Conservation (phyloP, 2,888 invertebrate species). For the Gasteruption jaculator region DNA sequence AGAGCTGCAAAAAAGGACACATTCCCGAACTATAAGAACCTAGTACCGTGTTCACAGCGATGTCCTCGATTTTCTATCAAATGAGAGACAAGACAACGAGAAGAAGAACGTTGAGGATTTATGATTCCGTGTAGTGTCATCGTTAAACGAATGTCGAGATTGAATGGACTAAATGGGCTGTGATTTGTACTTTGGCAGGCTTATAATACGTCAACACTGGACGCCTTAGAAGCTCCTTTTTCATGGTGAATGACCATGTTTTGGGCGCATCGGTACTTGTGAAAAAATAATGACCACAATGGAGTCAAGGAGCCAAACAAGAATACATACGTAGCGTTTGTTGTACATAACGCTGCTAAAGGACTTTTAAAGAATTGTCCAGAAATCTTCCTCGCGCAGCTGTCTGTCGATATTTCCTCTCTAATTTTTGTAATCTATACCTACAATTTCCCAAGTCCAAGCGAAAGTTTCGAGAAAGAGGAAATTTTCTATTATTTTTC, state of each 20-base stretch:
- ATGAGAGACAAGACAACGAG: neutral
- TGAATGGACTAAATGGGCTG: slow-evolving; percentile 48
- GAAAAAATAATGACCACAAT: slow-evolving; percentile 38
- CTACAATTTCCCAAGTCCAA: neutral
- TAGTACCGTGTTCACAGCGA: too few relatives aligned
- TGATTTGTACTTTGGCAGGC: slow-evolving; percentile 46
- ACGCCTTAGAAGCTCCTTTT: slow-evolving; percentile 17
- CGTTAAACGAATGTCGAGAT: slow-evolving; percentile 40
- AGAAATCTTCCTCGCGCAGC: too few relatives aligned
- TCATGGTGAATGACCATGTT: slow-evolving; percentile 39
- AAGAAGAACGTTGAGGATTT: slow-evolving; percentile 32
- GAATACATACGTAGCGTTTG: slow-evolving; percentile 19
- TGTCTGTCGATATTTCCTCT: slow-evolving; percentile 16
- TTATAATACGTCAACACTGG: slow-evolving; percentile 36
- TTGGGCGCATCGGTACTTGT: slow-evolving; percentile 35
- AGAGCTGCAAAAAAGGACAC: too few relatives aligned
- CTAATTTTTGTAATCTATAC: neutral
- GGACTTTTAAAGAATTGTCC: too few relatives aligned
- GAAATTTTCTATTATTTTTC: too few relatives aligned
- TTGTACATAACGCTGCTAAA: slow-evolving; percentile 22
- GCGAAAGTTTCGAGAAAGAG: too few relatives aligned
- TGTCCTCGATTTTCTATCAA: too few relatives aligned
- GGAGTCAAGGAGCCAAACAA: slow-evolving; percentile 23
- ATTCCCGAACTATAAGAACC: too few relatives aligned
- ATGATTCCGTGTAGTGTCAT: slow-evolving; percentile 37